These are phyloP conservation scores for Drosophila silvestris DNA, from an alignment of 2,888 invertebrate species.

Conservation along the genomic window DNA sequence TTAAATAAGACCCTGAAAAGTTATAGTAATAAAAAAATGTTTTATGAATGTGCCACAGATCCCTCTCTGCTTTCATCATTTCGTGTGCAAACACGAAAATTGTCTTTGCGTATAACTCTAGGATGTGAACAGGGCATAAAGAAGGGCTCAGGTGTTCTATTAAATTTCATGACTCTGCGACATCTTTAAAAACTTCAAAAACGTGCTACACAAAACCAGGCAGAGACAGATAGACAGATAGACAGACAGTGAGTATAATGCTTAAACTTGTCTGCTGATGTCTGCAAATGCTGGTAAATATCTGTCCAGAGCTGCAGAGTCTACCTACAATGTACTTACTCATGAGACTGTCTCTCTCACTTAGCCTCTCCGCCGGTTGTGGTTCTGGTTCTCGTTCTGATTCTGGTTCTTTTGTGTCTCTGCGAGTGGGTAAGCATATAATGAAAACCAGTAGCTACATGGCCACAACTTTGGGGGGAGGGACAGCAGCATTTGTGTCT, in stretches of 20 bases:
- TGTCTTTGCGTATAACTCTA: neutral
- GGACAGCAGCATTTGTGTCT: constrained; percentile 30
- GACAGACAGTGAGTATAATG: constrained; percentile 32
- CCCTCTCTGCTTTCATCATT: neutral
- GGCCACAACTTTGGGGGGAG: neutral
- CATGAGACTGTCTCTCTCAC: constrained; percentile 15
- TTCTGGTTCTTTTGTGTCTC: constrained; percentile 26
- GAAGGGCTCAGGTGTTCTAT: constrained; percentile 58
- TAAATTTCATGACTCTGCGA: constrained; percentile 69
- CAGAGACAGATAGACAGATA: neutral
- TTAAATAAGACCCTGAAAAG: neutral
- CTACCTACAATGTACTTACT: constrained; percentile 31
- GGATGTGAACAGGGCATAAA: constrained; percentile 9
- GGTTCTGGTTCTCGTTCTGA: constrained; percentile 2
- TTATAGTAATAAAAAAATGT: neutral
- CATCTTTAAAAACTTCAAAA: constrained; percentile 52
- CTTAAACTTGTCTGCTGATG: constrained; percentile 50
- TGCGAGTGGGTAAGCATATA: constrained; percentile 64
- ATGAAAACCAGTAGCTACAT: constrained; percentile 70
- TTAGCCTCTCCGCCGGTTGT: constrained; percentile 5
- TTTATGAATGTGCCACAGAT: neutral
- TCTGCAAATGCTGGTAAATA: constrained; percentile 44
- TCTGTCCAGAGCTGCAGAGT: constrained; percentile 25
- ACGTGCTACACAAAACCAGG: constrained; percentile 7
- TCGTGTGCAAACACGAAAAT: neutral